Base-by-base conservation (phyloP, 2,888 invertebrate genomes). In the Erebia ligea region DNA sequence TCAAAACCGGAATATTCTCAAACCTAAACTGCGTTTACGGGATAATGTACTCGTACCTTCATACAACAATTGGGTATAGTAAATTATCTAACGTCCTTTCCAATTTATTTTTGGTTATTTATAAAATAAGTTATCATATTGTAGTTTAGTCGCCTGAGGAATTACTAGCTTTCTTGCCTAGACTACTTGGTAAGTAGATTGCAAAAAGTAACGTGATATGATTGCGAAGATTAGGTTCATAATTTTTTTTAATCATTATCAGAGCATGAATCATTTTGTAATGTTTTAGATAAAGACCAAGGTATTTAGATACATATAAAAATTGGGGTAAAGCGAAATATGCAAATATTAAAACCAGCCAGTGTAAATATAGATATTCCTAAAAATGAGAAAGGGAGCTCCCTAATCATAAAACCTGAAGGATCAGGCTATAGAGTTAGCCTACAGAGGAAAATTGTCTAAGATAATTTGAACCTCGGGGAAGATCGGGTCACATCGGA, bases 181-280 rank as follows among this genome's bases (percentile, higher is more conserved):
- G 34, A 34, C 34, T 34, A 34, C 19, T 61, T 61, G 0, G 11
- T 42, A n/a, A n/a, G n/a, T n/a, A 61, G 19, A 40, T 40, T 19
- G 42, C 61, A 61, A 54, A 17, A 17, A 59, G 42, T 34, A 25
- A 19, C 11, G 17, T 45, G 15, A 17, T 42, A 45, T 61, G 61
- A 61, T 62, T 48, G 21, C 21, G 5, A 48, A 62, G 62, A 62
- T 48, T 62, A 45, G 61, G 45, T 21, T 19, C 17, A 61, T n/a
- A 34, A 3, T 34, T 34, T 34, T 34, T 34, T 34, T 34, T 34
- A 34, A 34, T 48, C 45, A 64, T 54, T 64, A 64, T 50, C 34
- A 64, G 64, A 64, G 64, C 64, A 64, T 64, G 54, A 52, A 64
- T 52, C n/a, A 64, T 64, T 52, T 40, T 64, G 54, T 40, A 64